phyloP scores from a whole-genome alignment of 2,113 vertebrate species.

The Onychorhynchus coronatus region DNA sequence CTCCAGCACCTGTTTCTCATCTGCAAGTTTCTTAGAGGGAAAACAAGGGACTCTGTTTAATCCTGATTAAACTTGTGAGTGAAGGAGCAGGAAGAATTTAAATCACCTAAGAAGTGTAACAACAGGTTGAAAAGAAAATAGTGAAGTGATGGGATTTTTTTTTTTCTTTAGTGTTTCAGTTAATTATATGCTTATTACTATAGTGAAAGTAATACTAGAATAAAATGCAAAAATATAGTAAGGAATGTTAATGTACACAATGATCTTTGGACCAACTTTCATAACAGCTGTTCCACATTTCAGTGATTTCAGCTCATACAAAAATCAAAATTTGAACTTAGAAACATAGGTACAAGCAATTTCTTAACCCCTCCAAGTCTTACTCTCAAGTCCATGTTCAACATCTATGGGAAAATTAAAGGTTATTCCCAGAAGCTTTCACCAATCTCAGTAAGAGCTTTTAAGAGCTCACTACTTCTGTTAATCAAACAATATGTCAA shows the following conservation, averaged over 20 bases:
- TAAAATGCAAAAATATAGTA: background rate
- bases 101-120: background rate
- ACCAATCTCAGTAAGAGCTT: background rate
- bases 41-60: background rate
- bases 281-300: background rate
- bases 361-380: background rate
- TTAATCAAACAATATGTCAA: background rate
- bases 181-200: background rate
- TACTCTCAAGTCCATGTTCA: background rate
- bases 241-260: background rate
- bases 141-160: background rate
- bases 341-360: background rate
- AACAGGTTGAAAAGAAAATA: background rate
- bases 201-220: background rate
- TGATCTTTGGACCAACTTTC: background rate
- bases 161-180: background rate
- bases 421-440: background rate
- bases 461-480: background rate
- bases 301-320: background rate
- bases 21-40: background rate
- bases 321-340: background rate
- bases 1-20: constrained; percentile 13
- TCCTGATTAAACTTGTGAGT: background rate
- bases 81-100: background rate
- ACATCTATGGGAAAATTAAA: background rate